phyloP scores from a whole-genome alignment of 2,797 vertebrate species.

The Fundulus diaphanus region DNA sequence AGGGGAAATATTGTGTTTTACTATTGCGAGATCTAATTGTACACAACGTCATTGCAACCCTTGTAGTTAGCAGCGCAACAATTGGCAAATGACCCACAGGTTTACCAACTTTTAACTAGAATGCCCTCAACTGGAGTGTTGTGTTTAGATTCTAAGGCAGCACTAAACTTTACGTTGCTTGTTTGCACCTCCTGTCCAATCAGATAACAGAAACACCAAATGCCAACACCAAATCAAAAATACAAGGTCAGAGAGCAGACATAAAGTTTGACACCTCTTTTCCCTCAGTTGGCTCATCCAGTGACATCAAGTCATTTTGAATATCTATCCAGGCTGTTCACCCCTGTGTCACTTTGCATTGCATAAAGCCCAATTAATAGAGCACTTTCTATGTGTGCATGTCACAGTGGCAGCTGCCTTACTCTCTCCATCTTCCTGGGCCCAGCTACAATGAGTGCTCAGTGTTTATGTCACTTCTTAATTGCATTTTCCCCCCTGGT shows the following conservation, averaged over 20 bases:
- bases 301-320: constrained; percentile 34
- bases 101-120: constrained; percentile 1
- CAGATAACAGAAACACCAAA: constrained; percentile 36
- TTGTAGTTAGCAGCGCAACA: background rate
- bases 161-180: constrained; percentile 2
- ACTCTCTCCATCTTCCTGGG: constrained; percentile 54
- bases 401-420: constrained; percentile 68
- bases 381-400: constrained; percentile 62
- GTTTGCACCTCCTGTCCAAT: constrained; percentile 20
- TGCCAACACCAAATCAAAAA: constrained; percentile 53
- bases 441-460: constrained; percentile 74
- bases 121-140: background rate
- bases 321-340: constrained; percentile 47
- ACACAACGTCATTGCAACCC: background rate
- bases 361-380: constrained; percentile 74
- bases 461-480: constrained; percentile 83
- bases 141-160: background rate
- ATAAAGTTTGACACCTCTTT: constrained; percentile 45
- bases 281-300: constrained; percentile 53
- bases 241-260: constrained; percentile 53
- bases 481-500: constrained; percentile 76
- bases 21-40: background rate
- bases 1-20: background rate
- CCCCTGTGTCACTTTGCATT: constrained; percentile 60
- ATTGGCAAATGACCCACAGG: background rate